Conservation (phyloP, 2,797 vertebrate genomes). For the Coccyzus lansbergi region DNA sequence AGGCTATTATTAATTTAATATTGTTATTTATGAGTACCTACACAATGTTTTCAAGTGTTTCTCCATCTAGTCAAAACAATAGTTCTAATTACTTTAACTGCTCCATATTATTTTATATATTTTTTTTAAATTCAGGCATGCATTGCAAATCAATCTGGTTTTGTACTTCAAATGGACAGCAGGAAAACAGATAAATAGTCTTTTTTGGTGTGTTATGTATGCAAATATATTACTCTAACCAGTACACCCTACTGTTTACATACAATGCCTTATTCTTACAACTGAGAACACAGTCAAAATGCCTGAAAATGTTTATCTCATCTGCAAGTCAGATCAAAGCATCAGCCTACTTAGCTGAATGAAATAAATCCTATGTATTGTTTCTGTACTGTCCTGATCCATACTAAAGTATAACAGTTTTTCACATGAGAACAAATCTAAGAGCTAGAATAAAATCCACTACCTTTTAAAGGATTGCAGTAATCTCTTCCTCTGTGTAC, state of each 20-base stretch:
- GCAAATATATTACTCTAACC: neutral
- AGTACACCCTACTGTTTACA: neutral
- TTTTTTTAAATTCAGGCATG: neutral
- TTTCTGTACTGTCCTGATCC: neutral
- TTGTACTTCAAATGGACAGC: neutral
- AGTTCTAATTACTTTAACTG: conserved; percentile 9
- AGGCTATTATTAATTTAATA: neutral
- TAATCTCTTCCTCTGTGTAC: neutral
- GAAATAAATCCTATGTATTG: neutral
- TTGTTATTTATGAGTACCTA: neutral
- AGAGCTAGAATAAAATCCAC: neutral
- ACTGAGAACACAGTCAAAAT: neutral
- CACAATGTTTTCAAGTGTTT: neutral
- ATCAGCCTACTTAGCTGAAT: neutral
- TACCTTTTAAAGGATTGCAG: neutral
- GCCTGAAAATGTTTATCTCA: neutral
- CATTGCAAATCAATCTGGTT: neutral
- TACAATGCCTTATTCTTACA: neutral
- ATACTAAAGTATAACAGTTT: neutral
- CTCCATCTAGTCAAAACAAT: neutral
- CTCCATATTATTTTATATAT: neutral
- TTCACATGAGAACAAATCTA: neutral
- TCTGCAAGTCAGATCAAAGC: neutral
- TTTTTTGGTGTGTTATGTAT: conserved; percentile 4
- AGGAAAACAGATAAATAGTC: neutral